Evolutionary conservation across 2,113 vertebrate genomes (phyloP).

Genomic region (Mustela lutreola): DNA sequence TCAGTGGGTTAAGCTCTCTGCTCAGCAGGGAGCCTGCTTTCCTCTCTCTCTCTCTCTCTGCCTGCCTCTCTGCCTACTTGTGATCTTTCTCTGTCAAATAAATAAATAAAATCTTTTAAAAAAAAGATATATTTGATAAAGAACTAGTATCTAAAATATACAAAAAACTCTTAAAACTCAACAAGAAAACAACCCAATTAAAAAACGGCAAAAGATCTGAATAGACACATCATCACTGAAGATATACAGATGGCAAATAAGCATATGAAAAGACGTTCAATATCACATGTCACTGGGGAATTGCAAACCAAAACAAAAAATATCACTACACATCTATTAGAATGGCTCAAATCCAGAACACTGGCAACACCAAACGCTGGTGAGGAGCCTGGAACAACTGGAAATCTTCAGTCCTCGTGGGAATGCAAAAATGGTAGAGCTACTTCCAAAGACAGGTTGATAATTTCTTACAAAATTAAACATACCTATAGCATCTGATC

Average conservation of each 20-base stretch:
- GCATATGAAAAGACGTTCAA: background rate
- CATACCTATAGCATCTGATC: background rate
- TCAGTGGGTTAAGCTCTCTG: no score
- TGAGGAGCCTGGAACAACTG: background rate
- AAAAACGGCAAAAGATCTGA: background rate
- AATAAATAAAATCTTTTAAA: no score
- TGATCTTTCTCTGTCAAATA: no score
- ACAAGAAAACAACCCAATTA: background rate
- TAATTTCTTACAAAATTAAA: background rate
- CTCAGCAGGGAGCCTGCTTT: no score
- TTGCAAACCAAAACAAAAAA: background rate
- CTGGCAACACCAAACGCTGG: background rate
- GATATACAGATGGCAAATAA: background rate
- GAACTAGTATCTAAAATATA: background rate
- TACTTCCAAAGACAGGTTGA: background rate
- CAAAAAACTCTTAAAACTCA: background rate
- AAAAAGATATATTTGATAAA: background rate
- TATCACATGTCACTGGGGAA: background rate
- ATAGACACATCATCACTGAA: background rate
- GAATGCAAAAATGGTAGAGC: background rate
- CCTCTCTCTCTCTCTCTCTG: no score
- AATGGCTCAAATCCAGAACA: background rate
- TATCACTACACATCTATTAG: background rate
- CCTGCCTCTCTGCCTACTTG: no score
- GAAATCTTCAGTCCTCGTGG: background rate